Percentiles rank a stretch among this genome's conserved stretches.
phyloP scores from a whole-genome alignment of 2,888 invertebrate species.

The Mactromeris polynyma region DNA sequence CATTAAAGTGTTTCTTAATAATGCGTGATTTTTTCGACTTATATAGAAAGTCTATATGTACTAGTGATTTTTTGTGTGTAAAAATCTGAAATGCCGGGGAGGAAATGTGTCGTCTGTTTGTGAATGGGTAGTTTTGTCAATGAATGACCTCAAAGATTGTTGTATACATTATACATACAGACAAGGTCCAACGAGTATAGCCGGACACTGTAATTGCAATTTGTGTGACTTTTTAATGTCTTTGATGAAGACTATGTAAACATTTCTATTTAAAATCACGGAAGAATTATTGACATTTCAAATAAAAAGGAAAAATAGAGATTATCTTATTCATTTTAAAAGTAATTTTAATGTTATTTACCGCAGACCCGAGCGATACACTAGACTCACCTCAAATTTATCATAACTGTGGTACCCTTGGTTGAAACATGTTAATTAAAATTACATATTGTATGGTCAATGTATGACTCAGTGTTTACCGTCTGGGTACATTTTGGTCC shows the following conservation, averaged over 20 bases:
- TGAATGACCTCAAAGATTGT: not conserved
- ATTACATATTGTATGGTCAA: constrained; percentile 15
- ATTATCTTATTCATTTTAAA: constrained; percentile 49
- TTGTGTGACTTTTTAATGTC: constrained; percentile 55
- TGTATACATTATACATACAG: not conserved
- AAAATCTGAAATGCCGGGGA: not conserved
- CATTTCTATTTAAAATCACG: constrained; percentile 34
- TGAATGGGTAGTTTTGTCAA: not conserved
- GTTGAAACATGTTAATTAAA: constrained; percentile 39
- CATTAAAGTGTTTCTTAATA: not conserved
- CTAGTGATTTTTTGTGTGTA: not conserved
- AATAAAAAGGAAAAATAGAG: constrained; percentile 35
- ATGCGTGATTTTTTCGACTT: not conserved
- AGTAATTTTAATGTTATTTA: constrained; percentile 32
- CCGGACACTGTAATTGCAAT: constrained; percentile 70
- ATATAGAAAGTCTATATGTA: not conserved
- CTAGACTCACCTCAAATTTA: constrained; percentile 35
- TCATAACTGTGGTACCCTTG: constrained; percentile 23
- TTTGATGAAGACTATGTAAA: constrained; percentile 55
- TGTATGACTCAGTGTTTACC: constrained; percentile 46
- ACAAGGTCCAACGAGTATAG: not conserved
- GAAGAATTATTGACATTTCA: constrained; percentile 24
- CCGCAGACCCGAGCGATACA: constrained; percentile 27
- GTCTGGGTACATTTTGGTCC: constrained; percentile 40
- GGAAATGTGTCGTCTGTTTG: not conserved